These are phyloP conservation scores for Meteorus sp. DNA, from an alignment of 1,140 invertebrate genomes.

Conservation along the genomic window DNA sequence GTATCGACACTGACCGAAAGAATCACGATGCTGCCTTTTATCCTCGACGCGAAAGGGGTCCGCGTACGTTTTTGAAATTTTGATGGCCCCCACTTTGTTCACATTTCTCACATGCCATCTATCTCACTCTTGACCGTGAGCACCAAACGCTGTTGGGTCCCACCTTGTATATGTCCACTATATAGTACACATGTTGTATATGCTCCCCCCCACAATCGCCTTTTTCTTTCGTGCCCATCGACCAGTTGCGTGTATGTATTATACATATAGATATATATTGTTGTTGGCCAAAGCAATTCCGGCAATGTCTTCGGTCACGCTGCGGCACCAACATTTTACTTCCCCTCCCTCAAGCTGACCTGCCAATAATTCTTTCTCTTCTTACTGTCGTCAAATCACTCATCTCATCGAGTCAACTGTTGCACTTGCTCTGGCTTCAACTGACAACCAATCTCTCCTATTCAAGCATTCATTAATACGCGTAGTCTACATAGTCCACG, in stretches of 20 bases:
- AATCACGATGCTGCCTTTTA: constrained; percentile 60
- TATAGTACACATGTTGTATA: background rate
- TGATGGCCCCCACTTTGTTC: constrained; percentile 75
- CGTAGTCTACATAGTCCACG: no score
- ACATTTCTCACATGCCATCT: no score
- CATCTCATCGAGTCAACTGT: constrained; percentile 4
- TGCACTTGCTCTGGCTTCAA: no score
- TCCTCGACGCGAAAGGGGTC: constrained; percentile 59
- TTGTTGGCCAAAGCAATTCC: constrained; percentile 4
- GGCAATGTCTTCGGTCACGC: background rate
- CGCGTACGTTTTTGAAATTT: constrained; percentile 62
- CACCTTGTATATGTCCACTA: background rate
- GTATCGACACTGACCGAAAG: constrained; percentile 60
- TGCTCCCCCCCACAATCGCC: constrained; percentile 1
- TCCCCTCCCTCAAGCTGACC: no score
- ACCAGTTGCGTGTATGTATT: background rate
- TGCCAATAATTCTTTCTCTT: no score
- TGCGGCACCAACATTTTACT: no score
- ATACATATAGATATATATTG: no score
- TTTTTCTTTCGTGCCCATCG: constrained; percentile 3
- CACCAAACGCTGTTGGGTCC: constrained; percentile 3
- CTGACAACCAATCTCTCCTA: no score
- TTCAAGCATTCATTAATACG: no score
- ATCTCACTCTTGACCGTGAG: constrained; percentile 4
- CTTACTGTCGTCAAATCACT: constrained; percentile 12